These are phyloP conservation scores for Phycodurus eques DNA, from an alignment of 2,113 vertebrate species.

Conservation along the genomic window DNA sequence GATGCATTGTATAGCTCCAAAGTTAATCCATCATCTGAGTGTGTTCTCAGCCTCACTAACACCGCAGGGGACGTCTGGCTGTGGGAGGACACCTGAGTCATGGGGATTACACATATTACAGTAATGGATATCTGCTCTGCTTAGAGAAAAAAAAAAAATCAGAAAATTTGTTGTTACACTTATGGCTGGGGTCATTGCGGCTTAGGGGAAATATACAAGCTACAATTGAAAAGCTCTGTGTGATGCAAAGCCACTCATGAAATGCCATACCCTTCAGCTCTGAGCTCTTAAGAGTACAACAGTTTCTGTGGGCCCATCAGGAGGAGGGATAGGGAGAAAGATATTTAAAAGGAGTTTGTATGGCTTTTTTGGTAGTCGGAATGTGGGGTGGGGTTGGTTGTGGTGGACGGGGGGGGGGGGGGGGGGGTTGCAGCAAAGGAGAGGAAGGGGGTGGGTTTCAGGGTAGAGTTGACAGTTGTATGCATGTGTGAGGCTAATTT, in stretches of 20 bases:
- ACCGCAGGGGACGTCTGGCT: constrained; percentile 17
- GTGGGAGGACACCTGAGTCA: constrained; percentile 51
- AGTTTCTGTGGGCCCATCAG: background rate
- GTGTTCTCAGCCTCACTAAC: constrained; percentile 1
- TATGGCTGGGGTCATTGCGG: constrained; percentile 12
- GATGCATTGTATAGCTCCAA: background rate
- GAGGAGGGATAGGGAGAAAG: constrained; percentile 21
- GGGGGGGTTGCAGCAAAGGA: constrained; percentile 12
- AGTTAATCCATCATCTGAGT: constrained; percentile 33
- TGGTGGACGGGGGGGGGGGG: background rate
- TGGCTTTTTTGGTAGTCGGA: constrained; percentile 18
- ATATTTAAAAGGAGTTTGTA: constrained; percentile 18
- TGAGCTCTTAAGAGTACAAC: background rate
- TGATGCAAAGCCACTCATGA: constrained; percentile 12
- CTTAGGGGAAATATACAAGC: constrained; percentile 8
- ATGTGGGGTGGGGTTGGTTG: background rate
- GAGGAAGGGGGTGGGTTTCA: constrained; percentile 17
- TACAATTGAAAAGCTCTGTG: constrained; percentile 8
- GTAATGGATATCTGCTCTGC: constrained; percentile 36
- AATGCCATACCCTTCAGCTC: background rate
- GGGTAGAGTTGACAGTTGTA: constrained; percentile 70
- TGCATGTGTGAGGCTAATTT: constrained; percentile 62
- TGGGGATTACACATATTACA: constrained; percentile 48
- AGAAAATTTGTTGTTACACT: constrained; percentile 32
- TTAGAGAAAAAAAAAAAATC: constrained; percentile 18